A percentile compares a stretch with the other conserved stretches of the same genome.
Evolutionary conservation across 2,113 vertebrate genomes (phyloP).

Genomic region (Marmota flaviventris): DNA sequence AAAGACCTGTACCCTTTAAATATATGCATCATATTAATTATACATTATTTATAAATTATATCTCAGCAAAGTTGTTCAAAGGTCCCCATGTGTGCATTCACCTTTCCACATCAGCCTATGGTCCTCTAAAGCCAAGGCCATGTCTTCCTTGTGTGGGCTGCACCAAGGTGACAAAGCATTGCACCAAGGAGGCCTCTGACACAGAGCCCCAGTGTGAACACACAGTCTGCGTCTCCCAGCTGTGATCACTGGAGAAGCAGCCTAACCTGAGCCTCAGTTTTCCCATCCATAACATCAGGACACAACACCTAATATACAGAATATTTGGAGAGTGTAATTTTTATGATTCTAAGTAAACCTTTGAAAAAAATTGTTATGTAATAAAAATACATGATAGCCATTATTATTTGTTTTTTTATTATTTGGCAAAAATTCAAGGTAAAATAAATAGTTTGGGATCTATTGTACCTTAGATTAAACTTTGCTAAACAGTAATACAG

Average conservation of each 20-base stretch:
- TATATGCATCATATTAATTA: accelerated
- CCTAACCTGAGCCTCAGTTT: neutral
- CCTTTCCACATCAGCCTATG: neutral
- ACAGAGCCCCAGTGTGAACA: neutral
- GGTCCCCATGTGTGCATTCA: neutral
- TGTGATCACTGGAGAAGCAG: neutral
- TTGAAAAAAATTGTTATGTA: neutral
- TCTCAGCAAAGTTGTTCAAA: accelerated
- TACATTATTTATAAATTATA: too few relatives aligned
- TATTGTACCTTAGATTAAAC: too few relatives aligned
- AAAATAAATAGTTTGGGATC: neutral
- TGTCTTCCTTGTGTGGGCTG: neutral
- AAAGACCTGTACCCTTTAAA: neutral
- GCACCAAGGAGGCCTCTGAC: neutral
- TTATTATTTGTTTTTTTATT: neutral
- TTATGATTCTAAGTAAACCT: neutral
- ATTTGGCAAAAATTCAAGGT: neutral
- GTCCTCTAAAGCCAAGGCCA: neutral
- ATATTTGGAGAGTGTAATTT: neutral
- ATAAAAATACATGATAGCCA: neutral
- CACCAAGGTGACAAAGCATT: accelerated
- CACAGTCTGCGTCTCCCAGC: neutral
- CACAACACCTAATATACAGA: too few relatives aligned
- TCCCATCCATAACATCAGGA: neutral
- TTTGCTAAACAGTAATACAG: neutral